phyloP scores from a whole-genome alignment of 2,113 vertebrate genomes.

The Hipposideros armiger region DNA sequence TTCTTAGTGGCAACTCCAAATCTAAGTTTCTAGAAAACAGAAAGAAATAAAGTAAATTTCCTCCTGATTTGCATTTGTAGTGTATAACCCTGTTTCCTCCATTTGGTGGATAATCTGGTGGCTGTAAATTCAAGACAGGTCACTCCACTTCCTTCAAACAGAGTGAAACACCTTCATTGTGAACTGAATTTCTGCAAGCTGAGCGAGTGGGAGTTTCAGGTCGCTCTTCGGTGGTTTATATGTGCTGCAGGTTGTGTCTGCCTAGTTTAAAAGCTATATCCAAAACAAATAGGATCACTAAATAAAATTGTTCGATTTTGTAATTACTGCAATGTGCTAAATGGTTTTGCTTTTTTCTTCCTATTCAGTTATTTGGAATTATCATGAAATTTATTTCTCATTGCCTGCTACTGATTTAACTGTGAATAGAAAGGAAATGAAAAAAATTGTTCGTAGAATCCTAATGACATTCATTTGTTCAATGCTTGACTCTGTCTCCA shows the following conservation, averaged over 20 bases:
- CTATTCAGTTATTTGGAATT: constrained; percentile 38
- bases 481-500: neutral
- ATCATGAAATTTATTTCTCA: constrained; percentile 71
- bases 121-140: constrained; percentile 44
- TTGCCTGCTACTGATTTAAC: constrained; percentile 45
- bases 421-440: constrained; percentile 1
- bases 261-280: neutral
- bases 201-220: neutral
- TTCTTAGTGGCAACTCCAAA: constrained; percentile 8
- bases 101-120: neutral
- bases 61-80: constrained; percentile 50
- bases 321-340: constrained; percentile 51
- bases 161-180: neutral
- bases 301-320: constrained; percentile 56
- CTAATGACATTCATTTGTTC: neutral
- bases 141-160: neutral
- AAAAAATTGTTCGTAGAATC: neutral
- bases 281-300: neutral
- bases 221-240: neutral
- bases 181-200: neutral
- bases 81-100: neutral
- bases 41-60: constrained; percentile 55
- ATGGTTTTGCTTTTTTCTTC: neutral
- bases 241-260: neutral
- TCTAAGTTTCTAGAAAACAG: constrained; percentile 50